Percentiles rank a stretch among this genome's conserved stretches.
phyloP scores from a whole-genome alignment of 2,797 vertebrate species.

The Argentina silus region DNA sequence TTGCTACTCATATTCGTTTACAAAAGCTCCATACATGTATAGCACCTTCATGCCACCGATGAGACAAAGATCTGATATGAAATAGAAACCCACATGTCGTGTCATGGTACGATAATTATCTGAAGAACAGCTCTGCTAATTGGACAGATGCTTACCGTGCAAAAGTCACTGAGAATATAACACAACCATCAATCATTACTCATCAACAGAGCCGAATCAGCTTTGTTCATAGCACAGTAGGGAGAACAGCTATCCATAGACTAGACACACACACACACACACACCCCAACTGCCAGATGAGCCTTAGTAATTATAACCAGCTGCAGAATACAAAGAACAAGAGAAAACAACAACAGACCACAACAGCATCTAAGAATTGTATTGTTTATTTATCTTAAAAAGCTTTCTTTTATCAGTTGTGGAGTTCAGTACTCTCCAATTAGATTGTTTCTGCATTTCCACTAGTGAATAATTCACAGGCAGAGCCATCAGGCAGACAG shows the following conservation, averaged over 20 bases:
- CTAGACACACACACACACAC: constrained; percentile 25
- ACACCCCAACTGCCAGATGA: constrained; percentile 28
- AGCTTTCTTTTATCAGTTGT: constrained; percentile 47
- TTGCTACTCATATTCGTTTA: no score
- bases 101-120: no score
- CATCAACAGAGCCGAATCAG: no score
- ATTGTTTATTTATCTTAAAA: constrained; percentile 38
- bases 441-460: constrained; percentile 72
- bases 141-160: background rate
- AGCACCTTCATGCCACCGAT: no score
- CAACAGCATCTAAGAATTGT: background rate
- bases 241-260: background rate
- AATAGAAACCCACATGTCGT: no score
- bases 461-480: constrained; percentile 71
- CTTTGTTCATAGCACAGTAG: no score
- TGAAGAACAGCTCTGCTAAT: background rate
- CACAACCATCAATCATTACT: no score
- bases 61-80: no score
- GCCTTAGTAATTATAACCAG: background rate
- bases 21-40: no score
- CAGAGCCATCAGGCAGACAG: constrained; percentile 73
- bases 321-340: background rate
- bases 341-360: background rate
- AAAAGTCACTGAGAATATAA: no score
- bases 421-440: constrained; percentile 62